Base-by-base conservation (phyloP, 2,113 vertebrate genomes). In the Chlamydotis undulata region DNA sequence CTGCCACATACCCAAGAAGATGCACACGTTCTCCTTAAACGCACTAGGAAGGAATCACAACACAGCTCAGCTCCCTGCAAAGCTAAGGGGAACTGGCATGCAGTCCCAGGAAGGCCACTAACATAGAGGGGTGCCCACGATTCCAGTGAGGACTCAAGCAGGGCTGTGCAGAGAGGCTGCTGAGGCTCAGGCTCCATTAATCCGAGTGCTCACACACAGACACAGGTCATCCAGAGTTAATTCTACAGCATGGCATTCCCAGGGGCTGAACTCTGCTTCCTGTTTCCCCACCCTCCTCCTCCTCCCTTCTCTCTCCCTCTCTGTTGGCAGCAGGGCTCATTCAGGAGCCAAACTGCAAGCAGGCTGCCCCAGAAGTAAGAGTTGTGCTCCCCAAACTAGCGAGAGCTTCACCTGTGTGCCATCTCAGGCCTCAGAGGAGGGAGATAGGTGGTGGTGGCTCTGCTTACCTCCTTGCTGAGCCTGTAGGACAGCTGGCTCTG, bases 291-390 rank as follows among this genome's bases (percentile, higher is more conserved):
- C 39, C 59, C 79, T 87, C 19, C 76, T 93, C 41, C 77, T 94
- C 70, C 78, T 89, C 69, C 56, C 49, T 84, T 76, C 68, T 85
- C 57, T 69, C 85, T 49, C 87, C 55, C 52, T 75, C 35, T 96
- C 77, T 67, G 33, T 53, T 76, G 81, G 74, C 53, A 96, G 64
- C 33, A 73, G 8, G 64, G 53, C 68, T 87, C 57, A 83, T 89
- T 89, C 76, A 94, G 81, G 43, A 93, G 63, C 49, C 91, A 95
- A 92, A 87, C 5, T 84, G 49, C 59, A 95, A 75, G 68, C 53
- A 86, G 39, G 25, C 52, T 89, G 29, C 64, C 64, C 64, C 15
- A 78, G 69, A 77, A 96, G 52, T 0, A 87, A 68, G 68, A 87
- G 64, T 60, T 61, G 56, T 29, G n/a, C 29, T 79, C 63, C 55